Conservation (phyloP, 2,113 vertebrate genomes). For the Ranitomeya imitator region DNA sequence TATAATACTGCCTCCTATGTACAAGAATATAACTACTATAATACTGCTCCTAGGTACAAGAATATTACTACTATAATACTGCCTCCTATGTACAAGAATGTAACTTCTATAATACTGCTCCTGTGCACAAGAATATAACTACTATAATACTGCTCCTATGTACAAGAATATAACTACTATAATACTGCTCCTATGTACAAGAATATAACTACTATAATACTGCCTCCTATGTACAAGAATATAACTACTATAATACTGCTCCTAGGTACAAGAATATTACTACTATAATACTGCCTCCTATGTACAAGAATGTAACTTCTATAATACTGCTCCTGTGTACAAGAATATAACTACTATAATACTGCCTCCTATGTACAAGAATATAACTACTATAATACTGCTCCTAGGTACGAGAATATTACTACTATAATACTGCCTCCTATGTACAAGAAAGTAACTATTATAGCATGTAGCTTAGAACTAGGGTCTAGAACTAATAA, state of each 20-base stretch:
- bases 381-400: neutral
- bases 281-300: neutral
- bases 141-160: slow-evolving; percentile 5
- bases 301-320: neutral
- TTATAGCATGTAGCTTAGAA: neutral
- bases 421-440: neutral
- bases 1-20: no score
- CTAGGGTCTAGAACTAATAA: no score
- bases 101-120: neutral
- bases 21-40: neutral
- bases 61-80: neutral
- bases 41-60: neutral
- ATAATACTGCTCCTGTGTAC: no score
- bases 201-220: neutral
- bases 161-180: neutral
- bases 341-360: neutral
- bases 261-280: no score
- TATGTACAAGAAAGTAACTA: neutral
- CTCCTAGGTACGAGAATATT: no score
- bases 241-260: neutral
- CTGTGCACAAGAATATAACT: no score
- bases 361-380: neutral
- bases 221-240: neutral
- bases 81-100: neutral
- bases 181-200: no score